These are phyloP conservation scores for Xenentodon cancila DNA, from an alignment of 2,797 vertebrate species.

Conservation along the genomic window DNA sequence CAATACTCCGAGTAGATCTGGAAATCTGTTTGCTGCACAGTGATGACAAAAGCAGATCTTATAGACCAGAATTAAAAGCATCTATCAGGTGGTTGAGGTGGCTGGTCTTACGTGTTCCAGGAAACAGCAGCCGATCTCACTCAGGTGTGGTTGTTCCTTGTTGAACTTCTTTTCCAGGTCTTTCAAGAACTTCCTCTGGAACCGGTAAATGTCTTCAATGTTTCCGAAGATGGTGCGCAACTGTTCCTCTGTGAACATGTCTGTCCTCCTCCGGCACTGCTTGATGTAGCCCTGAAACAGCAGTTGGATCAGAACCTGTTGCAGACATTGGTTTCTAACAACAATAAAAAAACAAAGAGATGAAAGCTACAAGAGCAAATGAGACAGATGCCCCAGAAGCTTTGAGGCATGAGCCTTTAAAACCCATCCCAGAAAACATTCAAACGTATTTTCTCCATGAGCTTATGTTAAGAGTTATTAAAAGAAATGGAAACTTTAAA, in stretches of 20 bases:
- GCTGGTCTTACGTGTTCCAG: conserved; percentile 89
- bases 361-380: too few relatives aligned
- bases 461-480: too few relatives aligned
- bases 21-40: conserved; percentile 91
- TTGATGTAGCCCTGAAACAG: conserved; percentile 90
- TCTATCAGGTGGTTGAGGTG: not conserved
- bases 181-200: conserved; percentile 93
- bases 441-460: too few relatives aligned
- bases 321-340: not conserved
- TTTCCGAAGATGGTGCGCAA: conserved; percentile 95
- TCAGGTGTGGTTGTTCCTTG: conserved; percentile 91
- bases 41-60: conserved; percentile 5
- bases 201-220: conserved; percentile 95
- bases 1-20: conserved; percentile 99
- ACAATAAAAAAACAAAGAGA: not conserved
- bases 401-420: too few relatives aligned
- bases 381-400: too few relatives aligned
- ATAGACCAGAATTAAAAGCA: too few relatives aligned
- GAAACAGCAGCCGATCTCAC: conserved; percentile 96
- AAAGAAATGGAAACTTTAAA: too few relatives aligned
- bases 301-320: not conserved
- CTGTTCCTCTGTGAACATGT: conserved; percentile 97
- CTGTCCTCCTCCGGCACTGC: conserved; percentile 92
- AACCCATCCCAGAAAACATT: too few relatives aligned
- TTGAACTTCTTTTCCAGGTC: conserved; percentile 93